phyloP scores from a whole-genome alignment of 1,140 invertebrate species.

The Camponotus vicinus region DNA sequence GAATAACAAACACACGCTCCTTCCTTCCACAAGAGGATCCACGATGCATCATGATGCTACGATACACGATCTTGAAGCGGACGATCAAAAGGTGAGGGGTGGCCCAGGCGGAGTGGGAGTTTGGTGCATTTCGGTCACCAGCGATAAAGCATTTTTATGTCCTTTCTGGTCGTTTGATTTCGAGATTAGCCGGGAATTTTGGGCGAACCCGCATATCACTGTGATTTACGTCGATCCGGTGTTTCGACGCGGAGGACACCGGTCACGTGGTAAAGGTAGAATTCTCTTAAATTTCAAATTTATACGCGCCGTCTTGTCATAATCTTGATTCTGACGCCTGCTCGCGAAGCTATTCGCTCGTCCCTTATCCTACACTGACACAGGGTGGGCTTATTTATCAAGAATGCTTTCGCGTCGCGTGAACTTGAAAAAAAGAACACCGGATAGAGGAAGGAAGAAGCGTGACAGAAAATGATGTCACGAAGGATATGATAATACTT shows the following conservation, averaged over 20 bases:
- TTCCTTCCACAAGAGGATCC: not conserved
- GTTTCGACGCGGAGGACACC: slow-evolving; percentile 56
- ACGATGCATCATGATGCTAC: slow-evolving; percentile 30
- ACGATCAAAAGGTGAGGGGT: slow-evolving; percentile 54
- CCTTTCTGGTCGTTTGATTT: slow-evolving; percentile 83
- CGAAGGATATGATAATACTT: not conserved
- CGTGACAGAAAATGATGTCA: slow-evolving; percentile 22
- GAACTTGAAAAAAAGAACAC: slow-evolving; percentile 54
- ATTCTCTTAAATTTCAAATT: slow-evolving; percentile 86
- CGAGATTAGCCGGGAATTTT: slow-evolving; percentile 86
- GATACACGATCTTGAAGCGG: slow-evolving; percentile 51
- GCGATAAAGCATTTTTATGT: slow-evolving; percentile 86
- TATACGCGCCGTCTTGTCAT: slow-evolving; percentile 83
- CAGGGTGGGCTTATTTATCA: slow-evolving; percentile 84
- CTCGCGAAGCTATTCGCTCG: slow-evolving; percentile 75
- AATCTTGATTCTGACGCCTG: slow-evolving; percentile 85
- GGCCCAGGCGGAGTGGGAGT: slow-evolving; percentile 37
- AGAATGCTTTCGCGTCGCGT: slow-evolving; percentile 45
- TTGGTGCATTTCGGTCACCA: slow-evolving; percentile 76
- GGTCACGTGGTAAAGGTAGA: slow-evolving; percentile 69
- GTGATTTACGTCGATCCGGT: slow-evolving; percentile 84
- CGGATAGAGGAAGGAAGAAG: not conserved
- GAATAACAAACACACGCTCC: not conserved
- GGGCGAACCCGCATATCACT: slow-evolving; percentile 86
- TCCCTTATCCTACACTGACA: slow-evolving; percentile 58